Base-by-base conservation (phyloP, 1,140 invertebrate species). In the Halesus radiatus region DNA sequence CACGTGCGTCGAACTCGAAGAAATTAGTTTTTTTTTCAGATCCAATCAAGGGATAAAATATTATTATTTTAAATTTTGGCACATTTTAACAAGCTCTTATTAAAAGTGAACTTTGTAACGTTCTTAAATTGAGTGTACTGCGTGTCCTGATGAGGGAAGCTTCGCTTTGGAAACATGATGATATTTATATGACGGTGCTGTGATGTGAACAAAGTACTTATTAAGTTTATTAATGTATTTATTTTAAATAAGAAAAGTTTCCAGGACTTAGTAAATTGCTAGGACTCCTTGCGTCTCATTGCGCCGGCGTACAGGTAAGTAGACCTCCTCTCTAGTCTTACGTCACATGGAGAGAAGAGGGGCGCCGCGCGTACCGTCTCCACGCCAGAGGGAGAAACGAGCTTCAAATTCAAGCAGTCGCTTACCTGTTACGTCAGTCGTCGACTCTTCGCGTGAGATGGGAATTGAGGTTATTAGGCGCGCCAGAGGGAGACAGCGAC, bases 261-360 rank as follows among this genome's bases (percentile, higher is more conserved):
- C 60, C 20, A 64, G 29, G 62, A 29, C 3, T 66, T 22, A 7
- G 7, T 29, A 29, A 66, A 1, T 8, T 45, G 37, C 37, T 45
- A 45, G 1, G 37, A 45, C 52, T 58, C 10, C 8, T 45, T 8
- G 54, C 62, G 23, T 23, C 29, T 60, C 22, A 58, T 29, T 80
- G 81, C 79, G 78, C 81, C 15, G 29, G 81, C 81, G 81, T 72
- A n/a, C 81, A 80, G 75, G 79, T 83, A 73, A 73, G 53, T 62
- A 74, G 37, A 18, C 53, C 54, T 73, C 54, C 70, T 73, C 45
- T 23, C 18, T 37, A n/a, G 60, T 54, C 60, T 80, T 76, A 79
- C 78, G 78, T 74, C 78, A 79, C 78, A 62, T 29, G 77, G 32
- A 26, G 45, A 54, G 26, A 64, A 56, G 37, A 72, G 77, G 37